Base-by-base conservation (phyloP, 2,888 invertebrate species). In the Coremacera marginata region DNA sequence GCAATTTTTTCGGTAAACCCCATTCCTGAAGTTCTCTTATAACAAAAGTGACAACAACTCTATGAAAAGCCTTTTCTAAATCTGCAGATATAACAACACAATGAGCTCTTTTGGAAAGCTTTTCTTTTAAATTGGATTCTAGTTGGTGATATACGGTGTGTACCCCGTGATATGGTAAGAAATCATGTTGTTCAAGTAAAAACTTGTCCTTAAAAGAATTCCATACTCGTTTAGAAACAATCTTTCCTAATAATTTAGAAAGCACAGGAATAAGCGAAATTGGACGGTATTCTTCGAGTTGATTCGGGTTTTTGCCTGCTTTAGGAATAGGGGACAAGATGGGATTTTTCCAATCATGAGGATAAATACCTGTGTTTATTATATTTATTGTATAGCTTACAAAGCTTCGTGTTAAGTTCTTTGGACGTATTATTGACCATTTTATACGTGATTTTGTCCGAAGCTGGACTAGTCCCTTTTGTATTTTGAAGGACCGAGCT, bases 211-310 rank as follows among this genome's bases (percentile, higher is more conserved):
- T 31, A 4, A 31, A 31, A 31, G 31, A 31, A 31, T 31, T 31
- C 31, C 31, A 31, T 31, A 31, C 27, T 78, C 75, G 11, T 75
- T n/a, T n/a, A n/a, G n/a, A n/a, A n/a, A n/a, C n/a, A n/a, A n/a
- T n/a, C n/a, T n/a, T n/a, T n/a, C n/a, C 75, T 0, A 78, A 57
- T 8, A 67, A 8, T 55, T 78, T 78, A 3, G 75, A 72, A 11
- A 78, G 44, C 4, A 63, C 63, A 1, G 73, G 70, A 9, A 78
- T 34, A 31, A 78, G 63, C 3, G 71, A 74, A 37, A 75, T 73
- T 2, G 76, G 76, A 4, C 68, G n/a, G n/a, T 76, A 78, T 1
- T 62, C 65, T 37, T 67, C 62, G 7, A 67, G 5, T 0, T 27
- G 34, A 68, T 62, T 72, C 8, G 44, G 62, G 14, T 63, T 62